Evolutionary conservation across 2,113 vertebrate genomes (phyloP).

Genomic region (Macquaria australasica): DNA sequence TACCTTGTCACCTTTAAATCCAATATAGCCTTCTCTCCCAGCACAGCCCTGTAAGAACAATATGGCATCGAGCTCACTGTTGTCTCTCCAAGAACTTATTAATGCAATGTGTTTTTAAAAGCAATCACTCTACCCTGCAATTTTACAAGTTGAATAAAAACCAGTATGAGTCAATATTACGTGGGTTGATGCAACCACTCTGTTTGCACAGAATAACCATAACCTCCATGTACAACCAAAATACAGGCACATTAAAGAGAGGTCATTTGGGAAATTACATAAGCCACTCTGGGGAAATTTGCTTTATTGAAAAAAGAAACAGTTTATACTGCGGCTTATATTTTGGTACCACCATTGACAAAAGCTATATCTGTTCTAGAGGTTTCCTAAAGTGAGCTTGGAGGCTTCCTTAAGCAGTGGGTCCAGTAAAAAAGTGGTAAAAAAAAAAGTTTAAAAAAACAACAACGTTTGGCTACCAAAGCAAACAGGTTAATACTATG

Average conservation of each 20-base stretch:
- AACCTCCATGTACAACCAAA: constrained; percentile 43
- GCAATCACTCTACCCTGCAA: constrained; percentile 52
- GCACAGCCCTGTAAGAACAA: constrained; percentile 83
- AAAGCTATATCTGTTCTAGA: too few relatives aligned
- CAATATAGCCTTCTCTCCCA: constrained; percentile 83
- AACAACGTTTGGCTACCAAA: too few relatives aligned
- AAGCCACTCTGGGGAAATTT: constrained; percentile 22
- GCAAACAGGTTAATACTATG: too few relatives aligned
- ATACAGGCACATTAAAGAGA: constrained; percentile 40
- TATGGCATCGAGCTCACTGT: constrained; percentile 16
- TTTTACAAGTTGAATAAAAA: constrained; percentile 55
- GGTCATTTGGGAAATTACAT: constrained; percentile 24
- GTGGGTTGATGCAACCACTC: constrained; percentile 30
- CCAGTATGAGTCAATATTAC: constrained; percentile 35
- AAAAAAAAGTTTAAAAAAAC: too few relatives aligned
- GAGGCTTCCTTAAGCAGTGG: too few relatives aligned
- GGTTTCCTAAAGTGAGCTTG: not conserved
- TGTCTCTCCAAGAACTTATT: constrained; percentile 18
- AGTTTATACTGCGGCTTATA: not conserved
- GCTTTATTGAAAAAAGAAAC: constrained; percentile 8
- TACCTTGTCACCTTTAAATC: constrained; percentile 89
- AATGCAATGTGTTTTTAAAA: constrained; percentile 42
- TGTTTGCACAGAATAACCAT: constrained; percentile 32
- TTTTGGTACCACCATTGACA: not conserved
- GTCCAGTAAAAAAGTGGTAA: too few relatives aligned